Base-by-base conservation (phyloP, 2,888 invertebrate species). In the Orthonevra nobilis region DNA sequence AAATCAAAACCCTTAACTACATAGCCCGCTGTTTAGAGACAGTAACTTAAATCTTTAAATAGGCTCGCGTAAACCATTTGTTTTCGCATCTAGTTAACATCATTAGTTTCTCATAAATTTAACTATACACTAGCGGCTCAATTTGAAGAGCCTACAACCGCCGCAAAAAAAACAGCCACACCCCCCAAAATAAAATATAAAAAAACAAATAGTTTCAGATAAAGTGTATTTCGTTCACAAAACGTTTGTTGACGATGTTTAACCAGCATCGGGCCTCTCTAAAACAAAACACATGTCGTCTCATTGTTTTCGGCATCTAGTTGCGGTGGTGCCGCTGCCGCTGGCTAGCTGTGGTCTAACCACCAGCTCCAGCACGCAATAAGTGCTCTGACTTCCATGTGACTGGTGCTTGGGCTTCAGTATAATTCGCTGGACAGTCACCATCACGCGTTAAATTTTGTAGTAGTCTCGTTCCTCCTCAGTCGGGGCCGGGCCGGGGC, bases 271-370 rank as follows among this genome's bases (percentile, higher is more conserved):
- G n/a, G n/a, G n/a, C n/a, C n/a, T n/a, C n/a, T n/a, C n/a, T n/a
- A n/a, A n/a, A n/a, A n/a, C n/a, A n/a, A n/a, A n/a, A n/a, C n/a
- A n/a, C n/a, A n/a, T n/a, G n/a, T 6, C 44, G 3, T 38, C 26
- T 61, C 44, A 63, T 63, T 63, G 28, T 63, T 63, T 66, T 54
- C 19, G 52, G 63, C 54, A 36, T 54, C 54, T 52, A 44, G 63
- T 63, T 54, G 70, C 63, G 70, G 19, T 63, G 61, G 42, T 46
- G n/a, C n/a, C n/a, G n/a, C n/a, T n/a, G n/a, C n/a, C n/a, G n/a
- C n/a, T n/a, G n/a, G n/a, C n/a, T n/a, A n/a, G n/a, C n/a, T n/a
- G n/a, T n/a, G n/a, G n/a, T 36, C 63, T 28, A 32, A 32, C 38
- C 34, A 10, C n/a, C n/a, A n/a, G n/a, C n/a, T 12, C 52, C 50